Evolutionary conservation across 2,113 vertebrate species (phyloP), one percentile per base, ranked within the genome.

Genomic region (Canis aureus): DNA sequence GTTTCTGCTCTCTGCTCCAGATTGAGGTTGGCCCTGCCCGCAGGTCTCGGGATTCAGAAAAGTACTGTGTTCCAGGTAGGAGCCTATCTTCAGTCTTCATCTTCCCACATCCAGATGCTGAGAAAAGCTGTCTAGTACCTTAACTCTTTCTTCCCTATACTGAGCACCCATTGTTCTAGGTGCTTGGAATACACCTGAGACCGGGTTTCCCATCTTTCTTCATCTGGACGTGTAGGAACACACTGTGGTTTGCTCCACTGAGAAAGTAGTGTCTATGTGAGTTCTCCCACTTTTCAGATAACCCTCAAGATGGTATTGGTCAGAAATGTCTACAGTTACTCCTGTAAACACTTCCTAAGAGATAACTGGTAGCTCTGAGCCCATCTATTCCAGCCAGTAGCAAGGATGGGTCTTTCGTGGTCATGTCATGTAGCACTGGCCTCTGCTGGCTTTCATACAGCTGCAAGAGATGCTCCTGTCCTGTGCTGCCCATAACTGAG

Each of bases 361-460:
- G 62, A 35, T 11, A 29, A 20, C 12, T 16, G 78, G 64, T 57
- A n/a, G 19, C 74, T 62, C 55, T 8, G n/a, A 82, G 38, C 20
- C 35, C 22, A 3, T 71, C 62, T 20, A 4, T 79, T 13, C 59
- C 38, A 43, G 80, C 29, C 43, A 8, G 38, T 43, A 23, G 16
- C 51, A 49, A 62, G 69, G 49, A 11, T 3, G 32, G 43, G 53
- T 55, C 35, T 79, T 83, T 20, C 25, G 4, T 16, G 38, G 22
- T 23, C 8, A 8, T 2, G 3, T 4, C 0, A 1, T 4, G 1
- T 0, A 13, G 12, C 55, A 2, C 19, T 67, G 57, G 43, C 57
- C 78, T 16, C 8, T 2, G 3, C 60, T 69, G 88, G n/a, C 53
- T 32, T 19, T 84, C 5, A 1, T 19, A 11, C 1, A 16, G 49